Evolutionary conservation across 2,113 vertebrate genomes (phyloP), one percentile per base, ranked within the genome.

Genomic region (Odobenus rosmarus): DNA sequence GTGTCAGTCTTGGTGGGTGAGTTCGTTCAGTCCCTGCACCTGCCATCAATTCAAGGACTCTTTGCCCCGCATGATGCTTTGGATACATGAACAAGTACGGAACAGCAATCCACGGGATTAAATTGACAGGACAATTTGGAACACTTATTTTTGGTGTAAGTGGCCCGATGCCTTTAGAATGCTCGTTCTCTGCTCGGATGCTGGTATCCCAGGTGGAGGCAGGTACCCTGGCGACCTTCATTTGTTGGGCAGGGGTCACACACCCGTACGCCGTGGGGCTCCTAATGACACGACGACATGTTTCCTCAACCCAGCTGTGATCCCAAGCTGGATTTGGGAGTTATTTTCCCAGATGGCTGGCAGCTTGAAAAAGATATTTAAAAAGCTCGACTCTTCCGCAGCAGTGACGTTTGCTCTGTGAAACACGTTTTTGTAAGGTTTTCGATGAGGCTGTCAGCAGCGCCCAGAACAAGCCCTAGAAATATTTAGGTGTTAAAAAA

Each of bases 331-430:
- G 95, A 96, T 97, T 98, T 90, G 95, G 76, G 96, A 90, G 79
- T 98, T 98, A 99, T 99, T 99, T 98, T 98, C 98, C 98, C 98
- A 98, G 98, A 86, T 98, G 98, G 93, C 96, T 98, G 49, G 98
- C 98, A 97, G 98, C 97, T 97, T 98, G 97, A 55, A 97, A 95
- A 98, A 98, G 98, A 98, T 88, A 98, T 98, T 99, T 98, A 98
- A 98, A 98, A 90, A 90, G 95, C 59, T 62, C 36, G 97, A 97
- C 80, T 98, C 98, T 95, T 97, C 84, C 89, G 86, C 92, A 97
- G 97, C 11, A 97, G 96, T 6, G 57, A 93, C 92, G 9, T 71
- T 96, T 90, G 57, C 87, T 92, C 97, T 16, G 72, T 7, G 98
- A 97, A 86, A 97, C 85, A 85, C 24, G 74, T 95, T 98, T 98